These are phyloP conservation scores for Seriola rivoliana DNA, from an alignment of 2,113 vertebrate genomes.

Conservation along the genomic window DNA sequence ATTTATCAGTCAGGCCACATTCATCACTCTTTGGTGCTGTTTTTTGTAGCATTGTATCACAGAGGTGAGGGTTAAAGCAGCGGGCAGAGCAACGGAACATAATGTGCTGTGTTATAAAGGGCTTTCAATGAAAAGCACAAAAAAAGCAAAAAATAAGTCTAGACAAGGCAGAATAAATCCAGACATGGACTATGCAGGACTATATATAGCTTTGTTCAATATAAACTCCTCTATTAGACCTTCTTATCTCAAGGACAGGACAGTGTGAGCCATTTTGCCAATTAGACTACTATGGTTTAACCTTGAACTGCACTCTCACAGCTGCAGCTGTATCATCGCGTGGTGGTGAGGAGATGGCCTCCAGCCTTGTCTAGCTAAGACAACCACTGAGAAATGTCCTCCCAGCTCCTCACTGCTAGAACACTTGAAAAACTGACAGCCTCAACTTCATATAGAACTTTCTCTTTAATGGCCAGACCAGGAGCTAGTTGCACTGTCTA, in stretches of 20 bases:
- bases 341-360: conserved; percentile 62
- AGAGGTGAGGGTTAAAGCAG: conserved; percentile 14
- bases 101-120: conserved; percentile 27
- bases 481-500: background rate
- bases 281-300: conserved; percentile 72
- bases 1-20: background rate
- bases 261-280: conserved; percentile 75
- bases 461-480: background rate
- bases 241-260: conserved; percentile 84
- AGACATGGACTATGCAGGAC: conserved; percentile 69
- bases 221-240: conserved; percentile 78
- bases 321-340: conserved; percentile 77
- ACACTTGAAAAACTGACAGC: conserved; percentile 14
- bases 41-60: background rate
- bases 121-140: conserved; percentile 21
- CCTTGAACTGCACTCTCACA: conserved; percentile 82
- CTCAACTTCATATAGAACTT: background rate
- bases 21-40: background rate
- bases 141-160: background rate
- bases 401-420: conserved; percentile 19
- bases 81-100: conserved; percentile 29
- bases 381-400: conserved; percentile 41
- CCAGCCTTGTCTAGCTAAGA: conserved; percentile 53
- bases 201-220: conserved; percentile 75
- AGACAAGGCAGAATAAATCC: conserved; percentile 55